phyloP scores from a whole-genome alignment of 2,113 vertebrate genomes.

The Onychostruthus taczanowskii region DNA sequence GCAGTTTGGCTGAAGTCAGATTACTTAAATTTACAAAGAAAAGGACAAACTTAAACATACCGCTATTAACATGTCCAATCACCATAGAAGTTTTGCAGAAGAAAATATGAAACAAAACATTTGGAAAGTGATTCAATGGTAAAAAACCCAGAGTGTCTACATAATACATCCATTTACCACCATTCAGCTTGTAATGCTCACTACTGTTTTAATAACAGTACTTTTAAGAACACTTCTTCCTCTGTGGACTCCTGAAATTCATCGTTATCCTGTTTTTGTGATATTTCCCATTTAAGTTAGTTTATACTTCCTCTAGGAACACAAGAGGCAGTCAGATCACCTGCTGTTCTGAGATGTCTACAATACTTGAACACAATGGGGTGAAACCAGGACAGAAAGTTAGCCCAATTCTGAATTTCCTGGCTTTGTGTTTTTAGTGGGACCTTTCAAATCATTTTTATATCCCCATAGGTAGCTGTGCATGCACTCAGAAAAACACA shows the following conservation, averaged over 20 bases:
- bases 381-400: constrained; percentile 27
- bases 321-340: constrained; percentile 38
- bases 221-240: constrained; percentile 36
- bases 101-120: not conserved
- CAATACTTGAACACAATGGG: constrained; percentile 27
- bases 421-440: constrained; percentile 51
- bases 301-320: constrained; percentile 37
- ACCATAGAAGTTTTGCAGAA: not conserved
- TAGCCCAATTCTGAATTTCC: constrained; percentile 30
- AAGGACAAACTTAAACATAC: not conserved
- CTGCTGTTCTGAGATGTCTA: constrained; percentile 25
- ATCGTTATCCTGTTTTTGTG: constrained; percentile 47
- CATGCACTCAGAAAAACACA: not conserved
- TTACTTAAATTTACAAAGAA: not conserved
- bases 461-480: not conserved
- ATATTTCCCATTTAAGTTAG: constrained; percentile 16
- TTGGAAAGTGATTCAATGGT: not conserved
- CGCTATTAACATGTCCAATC: rapidly evolving
- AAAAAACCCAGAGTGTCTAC: not conserved
- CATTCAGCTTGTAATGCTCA: not conserved
- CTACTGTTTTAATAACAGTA: not conserved
- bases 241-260: constrained; percentile 19
- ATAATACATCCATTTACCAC: not conserved
- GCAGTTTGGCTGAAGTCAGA: not conserved
- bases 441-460: constrained; percentile 28